Base-by-base conservation (phyloP, 2,888 invertebrate genomes). In the Hypolimnas misippus region DNA sequence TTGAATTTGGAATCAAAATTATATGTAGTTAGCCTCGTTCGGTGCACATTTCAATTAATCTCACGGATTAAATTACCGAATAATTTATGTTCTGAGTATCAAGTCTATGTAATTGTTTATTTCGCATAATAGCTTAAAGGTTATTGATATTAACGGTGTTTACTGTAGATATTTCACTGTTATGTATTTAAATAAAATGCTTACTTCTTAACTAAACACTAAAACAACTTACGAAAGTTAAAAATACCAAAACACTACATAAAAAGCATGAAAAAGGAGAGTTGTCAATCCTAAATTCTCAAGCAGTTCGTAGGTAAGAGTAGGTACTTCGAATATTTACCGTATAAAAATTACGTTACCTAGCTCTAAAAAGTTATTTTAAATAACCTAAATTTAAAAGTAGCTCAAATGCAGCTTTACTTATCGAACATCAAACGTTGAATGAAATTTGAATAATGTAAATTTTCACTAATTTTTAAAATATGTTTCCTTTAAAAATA, bases 321-420 rank as follows among this genome's bases (percentile, higher is more conserved):
- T 16, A 35, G 2, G 40, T 40, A 16, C 2, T 16, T 33, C 17
- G 12, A 19, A 8, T 56, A 3, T n/a, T 40, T 29, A 16, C 16
- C 12, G 16, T 25, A 42, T 16, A 3, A 1, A 42, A 42, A 4
- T 42, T 19, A 33, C 14, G 6, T 3, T 31, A 40, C 14, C 2
- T 54, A 54, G 16, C 5, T 42, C 38, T 16, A 12, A 55, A 12
- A 1, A 29, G 12, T 42, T 8, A 55, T 55, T 44, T 55, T 29
- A 44, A 40, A 55, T 55, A 55, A 19, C 31, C 31, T 17, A 55
- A 29, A 17, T 54, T 54, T 38, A 40, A 40, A 25, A 38, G 16
- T 29, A 40, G 6, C n/a, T 44, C 7, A 1, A 19, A 25, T n/a
- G 25, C 3, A 14, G 49, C 7, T 49, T 42, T 42, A 14, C 19